A percentile compares a stretch with the other conserved stretches of the same genome.
Conservation (phyloP, 92 coral and sea anemone species). For the Umimayanthus kanabou region DNA sequence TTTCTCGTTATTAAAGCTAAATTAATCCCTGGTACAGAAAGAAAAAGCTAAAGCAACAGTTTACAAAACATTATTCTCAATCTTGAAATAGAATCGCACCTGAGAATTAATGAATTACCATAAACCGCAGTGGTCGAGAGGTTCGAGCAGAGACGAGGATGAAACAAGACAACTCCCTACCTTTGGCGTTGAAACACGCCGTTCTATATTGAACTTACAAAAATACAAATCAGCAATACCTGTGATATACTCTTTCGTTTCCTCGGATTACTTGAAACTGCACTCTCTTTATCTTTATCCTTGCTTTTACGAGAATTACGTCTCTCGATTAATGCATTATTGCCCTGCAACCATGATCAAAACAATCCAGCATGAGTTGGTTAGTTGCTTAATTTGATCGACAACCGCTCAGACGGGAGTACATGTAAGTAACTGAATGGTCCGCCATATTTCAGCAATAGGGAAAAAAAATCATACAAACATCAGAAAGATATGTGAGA, state of each 20-base stretch:
- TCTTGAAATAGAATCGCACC: background rate
- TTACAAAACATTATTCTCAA: background rate
- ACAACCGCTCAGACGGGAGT: background rate
- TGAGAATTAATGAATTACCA: background rate
- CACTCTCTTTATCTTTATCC: slow-evolving; percentile 31
- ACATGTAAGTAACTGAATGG: background rate
- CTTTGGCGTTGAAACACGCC: background rate
- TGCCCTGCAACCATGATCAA: slow-evolving; percentile 31
- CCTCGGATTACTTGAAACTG: slow-evolving; percentile 13
- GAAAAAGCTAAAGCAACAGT: background rate
- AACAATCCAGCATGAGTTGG: slow-evolving; percentile 4
- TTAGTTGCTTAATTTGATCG: background rate
- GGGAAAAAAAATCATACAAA: background rate
- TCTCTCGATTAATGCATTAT: slow-evolving; percentile 30
- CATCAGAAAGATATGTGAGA: background rate
- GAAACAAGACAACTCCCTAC: slow-evolving; percentile 20
- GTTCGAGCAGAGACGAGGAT: background rate
- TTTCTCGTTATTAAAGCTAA: slow-evolving; percentile 8
- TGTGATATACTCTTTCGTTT: slow-evolving; percentile 35
- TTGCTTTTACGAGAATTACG: slow-evolving; percentile 40
- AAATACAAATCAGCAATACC: slow-evolving; percentile 8
- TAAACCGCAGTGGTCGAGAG: background rate
- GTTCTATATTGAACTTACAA: background rate
- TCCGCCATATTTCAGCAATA: background rate
- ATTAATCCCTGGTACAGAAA: slow-evolving; percentile 5